Evolutionary conservation across 2,888 invertebrate species (phyloP).

Genomic region (Drosophila austrosaltans): DNA sequence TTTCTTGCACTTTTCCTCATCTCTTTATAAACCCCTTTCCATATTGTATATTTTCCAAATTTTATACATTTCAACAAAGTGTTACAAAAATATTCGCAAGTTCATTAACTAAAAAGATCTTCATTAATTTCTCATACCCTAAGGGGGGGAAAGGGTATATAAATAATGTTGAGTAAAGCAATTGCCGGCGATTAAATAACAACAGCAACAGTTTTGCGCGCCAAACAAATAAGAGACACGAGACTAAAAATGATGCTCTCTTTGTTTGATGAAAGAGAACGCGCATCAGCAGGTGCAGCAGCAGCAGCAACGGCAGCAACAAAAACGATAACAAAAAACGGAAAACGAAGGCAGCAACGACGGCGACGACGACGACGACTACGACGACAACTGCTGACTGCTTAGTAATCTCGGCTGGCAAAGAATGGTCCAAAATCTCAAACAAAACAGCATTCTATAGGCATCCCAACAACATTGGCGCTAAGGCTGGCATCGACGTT

Average conservation of each 20-base stretch:
- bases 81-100: neutral
- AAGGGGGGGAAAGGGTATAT: constrained; percentile 33
- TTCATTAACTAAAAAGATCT: neutral
- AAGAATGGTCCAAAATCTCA: constrained; percentile 66
- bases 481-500: constrained; percentile 44
- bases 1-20: too few species aligned
- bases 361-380: constrained; percentile 20
- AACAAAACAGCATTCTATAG: constrained; percentile 50
- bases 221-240: constrained; percentile 48
- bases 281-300: constrained; percentile 67
- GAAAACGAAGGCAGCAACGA: constrained; percentile 15
- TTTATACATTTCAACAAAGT: neutral
- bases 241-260: constrained; percentile 33
- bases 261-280: constrained; percentile 45
- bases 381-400: constrained; percentile 24
- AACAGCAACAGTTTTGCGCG: constrained; percentile 77
- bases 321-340: constrained; percentile 34
- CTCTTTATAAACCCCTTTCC: too few species aligned
- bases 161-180: constrained; percentile 45
- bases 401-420: constrained; percentile 43
- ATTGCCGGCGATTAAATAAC: constrained; percentile 74
- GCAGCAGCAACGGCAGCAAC: constrained; percentile 39
- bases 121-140: neutral
- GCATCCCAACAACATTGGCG: constrained; percentile 53
- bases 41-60: too few species aligned